phyloP scores from a whole-genome alignment of 1,140 invertebrate genomes.

The Aphaenogaster ashmeadi region DNA sequence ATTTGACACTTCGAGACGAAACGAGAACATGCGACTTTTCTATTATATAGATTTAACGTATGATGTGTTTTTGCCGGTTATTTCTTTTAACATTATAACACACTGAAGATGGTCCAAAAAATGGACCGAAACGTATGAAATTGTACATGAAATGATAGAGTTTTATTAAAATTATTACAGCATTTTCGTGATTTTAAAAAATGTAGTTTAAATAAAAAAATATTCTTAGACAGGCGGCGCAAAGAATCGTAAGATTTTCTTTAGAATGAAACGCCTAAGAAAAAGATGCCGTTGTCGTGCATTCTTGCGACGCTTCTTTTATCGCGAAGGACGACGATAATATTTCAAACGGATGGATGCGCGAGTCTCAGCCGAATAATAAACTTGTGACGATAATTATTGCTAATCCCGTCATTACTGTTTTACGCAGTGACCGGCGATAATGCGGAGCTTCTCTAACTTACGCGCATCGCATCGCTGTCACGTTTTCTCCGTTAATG shows the following conservation, averaged over 20 bases:
- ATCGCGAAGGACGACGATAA: constrained; percentile 17
- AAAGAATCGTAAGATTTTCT: background rate
- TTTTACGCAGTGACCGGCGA: constrained; percentile 16
- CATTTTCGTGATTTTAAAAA: no score
- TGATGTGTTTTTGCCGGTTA: no score
- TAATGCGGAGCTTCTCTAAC: background rate
- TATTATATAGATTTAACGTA: no score
- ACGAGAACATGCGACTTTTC: no score
- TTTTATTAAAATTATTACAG: no score
- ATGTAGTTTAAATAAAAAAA: background rate
- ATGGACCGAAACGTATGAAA: no score
- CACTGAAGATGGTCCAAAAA: no score
- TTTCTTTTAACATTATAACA: no score
- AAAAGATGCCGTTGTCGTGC: background rate
- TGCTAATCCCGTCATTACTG: constrained; percentile 31
- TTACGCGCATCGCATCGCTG: background rate
- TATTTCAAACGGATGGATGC: constrained; percentile 7
- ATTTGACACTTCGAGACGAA: no score
- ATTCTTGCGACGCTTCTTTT: background rate
- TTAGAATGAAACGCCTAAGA: background rate
- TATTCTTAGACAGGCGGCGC: background rate
- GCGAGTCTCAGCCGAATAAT: constrained; percentile 4
- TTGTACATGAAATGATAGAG: no score
- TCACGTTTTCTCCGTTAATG: constrained; percentile 57
- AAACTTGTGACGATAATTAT: constrained; percentile 49